Evolutionary conservation across 2,888 invertebrate genomes (phyloP).

Genomic region (Eugnorisma glareosa): DNA sequence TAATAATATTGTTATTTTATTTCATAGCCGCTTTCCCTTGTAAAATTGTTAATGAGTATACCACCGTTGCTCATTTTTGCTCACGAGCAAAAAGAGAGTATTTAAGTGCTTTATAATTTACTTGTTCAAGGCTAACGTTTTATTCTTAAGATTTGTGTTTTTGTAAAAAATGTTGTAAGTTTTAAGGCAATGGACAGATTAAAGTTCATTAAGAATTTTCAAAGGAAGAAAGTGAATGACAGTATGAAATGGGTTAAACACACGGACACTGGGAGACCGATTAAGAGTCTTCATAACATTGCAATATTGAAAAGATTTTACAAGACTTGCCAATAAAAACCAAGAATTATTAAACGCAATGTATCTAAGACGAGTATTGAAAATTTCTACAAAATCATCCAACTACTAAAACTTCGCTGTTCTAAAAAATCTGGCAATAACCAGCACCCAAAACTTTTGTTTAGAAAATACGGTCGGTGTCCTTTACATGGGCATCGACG

Average conservation of each 20-base stretch:
- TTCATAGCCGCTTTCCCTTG: conserved; percentile 66
- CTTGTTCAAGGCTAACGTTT: conserved; percentile 45
- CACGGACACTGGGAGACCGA: background rate
- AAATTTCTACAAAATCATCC: conserved; percentile 8
- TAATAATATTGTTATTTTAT: conserved; percentile 74
- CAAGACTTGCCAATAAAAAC: background rate
- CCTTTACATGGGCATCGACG: conserved; percentile 80
- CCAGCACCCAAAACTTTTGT: conserved; percentile 71
- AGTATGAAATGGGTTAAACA: background rate
- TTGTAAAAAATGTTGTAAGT: conserved; percentile 25
- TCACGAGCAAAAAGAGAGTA: conserved; percentile 41
- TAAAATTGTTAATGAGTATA: conserved; percentile 69
- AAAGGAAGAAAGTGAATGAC: background rate
- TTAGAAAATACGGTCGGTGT: conserved; percentile 80
- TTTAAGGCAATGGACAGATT: conserved; percentile 9
- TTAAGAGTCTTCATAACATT: background rate
- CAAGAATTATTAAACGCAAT: background rate
- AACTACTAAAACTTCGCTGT: conserved; percentile 10
- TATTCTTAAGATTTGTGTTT: conserved; percentile 43
- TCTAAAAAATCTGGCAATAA: conserved; percentile 54
- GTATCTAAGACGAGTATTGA: background rate
- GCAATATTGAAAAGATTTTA: background rate
- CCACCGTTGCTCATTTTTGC: conserved; percentile 53
- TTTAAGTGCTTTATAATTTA: conserved; percentile 59
- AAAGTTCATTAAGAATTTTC: conserved; percentile 17